Evolutionary conservation across 2,113 vertebrate species (phyloP), one percentile per base, ranked within the genome.

Genomic region (Phrynocephalus versicolor): DNA sequence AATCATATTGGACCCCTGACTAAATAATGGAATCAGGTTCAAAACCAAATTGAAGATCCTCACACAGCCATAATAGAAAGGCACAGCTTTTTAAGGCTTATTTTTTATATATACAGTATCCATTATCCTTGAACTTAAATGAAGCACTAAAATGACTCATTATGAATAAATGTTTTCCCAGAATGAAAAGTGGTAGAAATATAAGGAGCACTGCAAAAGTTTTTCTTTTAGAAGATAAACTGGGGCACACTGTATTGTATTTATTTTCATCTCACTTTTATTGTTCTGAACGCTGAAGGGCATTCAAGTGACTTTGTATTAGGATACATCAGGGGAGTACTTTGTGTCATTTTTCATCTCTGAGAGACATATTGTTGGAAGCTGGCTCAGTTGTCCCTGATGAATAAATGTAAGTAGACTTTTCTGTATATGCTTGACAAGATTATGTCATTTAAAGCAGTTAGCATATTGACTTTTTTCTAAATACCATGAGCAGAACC

Each of bases 211-310:
- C 19, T 72, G 55, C 9, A n/a, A 85, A 84, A 79, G 33, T 85
- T 85, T 78, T 60, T 35, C 65, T 85, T 78, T 71, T n/a, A n/a
- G 30, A 60, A 71, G 64, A 84, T 84, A 84, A 84, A 84, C 72
- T 77, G 72, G 73, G 74, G 41, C 72, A 84, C 74, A 51, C 64
- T 83, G 71, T 35, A 83, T 83, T 83, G 74, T 83, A 83, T 83
- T 83, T 83, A 83, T 83, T 83, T 73, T 83, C 74, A 83, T 83
- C 82, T 64, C 58, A 51, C 58, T 83, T 83, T 75, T 83, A 83
- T 83, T 83, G 71, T 83, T 83, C 72, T 67, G 74, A 69, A 67
- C 77, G 62, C 60, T 84, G 74, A 84, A 84, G 83, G 83, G 74
- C 83, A 84, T 78, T 84, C 3, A 5, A 84, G 83, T 69, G 74